Evolutionary conservation across 37 sponge, comb jelly and placozoan genomes (phyloP).

Genomic region (Axinella damicornis): DNA sequence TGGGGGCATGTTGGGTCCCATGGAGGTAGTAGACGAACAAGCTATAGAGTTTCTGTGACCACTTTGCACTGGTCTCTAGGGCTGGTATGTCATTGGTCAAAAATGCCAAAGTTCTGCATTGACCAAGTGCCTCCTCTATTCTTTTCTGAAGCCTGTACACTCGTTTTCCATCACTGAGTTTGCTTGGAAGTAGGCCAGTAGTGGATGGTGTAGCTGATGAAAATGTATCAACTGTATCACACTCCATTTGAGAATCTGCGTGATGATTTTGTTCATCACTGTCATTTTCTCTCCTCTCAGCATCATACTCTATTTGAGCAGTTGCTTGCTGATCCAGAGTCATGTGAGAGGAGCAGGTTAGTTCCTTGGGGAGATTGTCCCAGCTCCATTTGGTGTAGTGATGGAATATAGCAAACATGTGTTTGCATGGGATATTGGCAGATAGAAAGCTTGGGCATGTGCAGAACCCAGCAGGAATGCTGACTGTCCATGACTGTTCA

Average conservation of each 20-base stretch:
- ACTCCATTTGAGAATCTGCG: too few relatives aligned
- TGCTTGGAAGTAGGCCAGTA: not conserved
- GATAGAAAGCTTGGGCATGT: conserved; percentile 26
- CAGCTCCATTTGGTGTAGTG: conserved; percentile 31
- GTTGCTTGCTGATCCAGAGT: not conserved
- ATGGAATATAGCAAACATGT: conserved; percentile 46
- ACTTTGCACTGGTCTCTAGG: not conserved
- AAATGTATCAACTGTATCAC: too few relatives aligned
- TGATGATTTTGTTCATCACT: not conserved
- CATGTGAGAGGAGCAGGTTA: conserved; percentile 16
- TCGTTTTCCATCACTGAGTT: not conserved
- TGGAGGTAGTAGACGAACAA: not conserved
- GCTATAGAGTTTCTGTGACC: not conserved
- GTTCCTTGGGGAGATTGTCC: conserved; percentile 16
- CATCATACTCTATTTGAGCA: too few relatives aligned
- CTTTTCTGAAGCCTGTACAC: conserved; percentile 9
- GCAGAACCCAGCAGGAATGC: conserved; percentile 35
- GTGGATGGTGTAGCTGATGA: not conserved
- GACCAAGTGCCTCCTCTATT: not conserved
- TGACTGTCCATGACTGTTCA: conserved; percentile 22
- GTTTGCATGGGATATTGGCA: conserved; percentile 43
- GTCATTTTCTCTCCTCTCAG: not conserved
- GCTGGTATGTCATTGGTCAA: conserved; percentile 13
- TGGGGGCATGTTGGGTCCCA: not conserved
- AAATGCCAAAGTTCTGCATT: conserved; percentile 8